Conservation (phyloP, 2,113 vertebrate genomes). For the Gallinago media region DNA sequence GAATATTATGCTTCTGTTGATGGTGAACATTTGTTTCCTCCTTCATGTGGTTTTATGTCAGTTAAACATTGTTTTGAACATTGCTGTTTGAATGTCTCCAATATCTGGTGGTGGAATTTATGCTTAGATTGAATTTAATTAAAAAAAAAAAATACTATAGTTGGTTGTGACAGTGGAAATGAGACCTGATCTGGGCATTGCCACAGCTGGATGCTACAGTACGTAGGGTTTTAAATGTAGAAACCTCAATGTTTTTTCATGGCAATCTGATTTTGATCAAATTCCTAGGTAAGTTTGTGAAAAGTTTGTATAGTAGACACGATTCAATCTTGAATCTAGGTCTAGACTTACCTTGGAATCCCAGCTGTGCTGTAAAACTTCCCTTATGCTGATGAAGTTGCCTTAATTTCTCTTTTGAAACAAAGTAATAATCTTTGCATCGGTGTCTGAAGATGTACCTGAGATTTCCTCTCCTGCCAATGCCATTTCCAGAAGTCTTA, state of each 20-base stretch:
- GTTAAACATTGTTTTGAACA: neutral
- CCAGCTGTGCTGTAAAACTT: neutral
- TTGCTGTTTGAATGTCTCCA: neutral
- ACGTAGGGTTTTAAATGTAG: neutral
- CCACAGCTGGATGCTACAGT: neutral
- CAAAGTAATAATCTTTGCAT: neutral
- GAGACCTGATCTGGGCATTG: neutral
- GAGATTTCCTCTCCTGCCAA: neutral
- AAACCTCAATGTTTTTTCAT: neutral
- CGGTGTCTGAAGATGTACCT: neutral
- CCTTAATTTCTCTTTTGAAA: neutral
- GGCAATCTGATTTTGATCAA: neutral
- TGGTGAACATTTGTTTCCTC: neutral
- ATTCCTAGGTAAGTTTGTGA: neutral
- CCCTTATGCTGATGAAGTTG: neutral
- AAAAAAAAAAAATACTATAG: accelerated
- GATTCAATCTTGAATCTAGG: neutral
- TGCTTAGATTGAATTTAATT: neutral
- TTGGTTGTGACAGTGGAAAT: neutral
- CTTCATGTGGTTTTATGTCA: neutral
- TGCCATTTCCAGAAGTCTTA: neutral
- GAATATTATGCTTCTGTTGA: neutral
- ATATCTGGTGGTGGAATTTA: neutral
- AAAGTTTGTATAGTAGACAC: neutral
- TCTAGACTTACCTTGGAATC: neutral